phyloP scores from a whole-genome alignment of 2,888 invertebrate species.

The Stenolophus ochropezus region DNA sequence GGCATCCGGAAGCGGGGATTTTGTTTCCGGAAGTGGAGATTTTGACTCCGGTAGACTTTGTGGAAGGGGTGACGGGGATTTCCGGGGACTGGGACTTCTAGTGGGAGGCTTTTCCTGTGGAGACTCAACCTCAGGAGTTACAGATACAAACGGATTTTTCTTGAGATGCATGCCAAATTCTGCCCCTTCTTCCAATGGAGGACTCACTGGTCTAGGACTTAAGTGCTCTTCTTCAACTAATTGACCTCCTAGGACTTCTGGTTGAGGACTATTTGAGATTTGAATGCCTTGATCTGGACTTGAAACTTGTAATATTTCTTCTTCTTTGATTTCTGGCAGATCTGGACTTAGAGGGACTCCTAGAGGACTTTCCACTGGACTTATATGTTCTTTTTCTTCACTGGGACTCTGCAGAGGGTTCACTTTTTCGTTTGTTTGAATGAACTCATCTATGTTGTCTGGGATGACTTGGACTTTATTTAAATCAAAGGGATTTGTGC shows the following conservation, averaged over 20 bases:
- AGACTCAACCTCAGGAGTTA: too few relatives aligned
- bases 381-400: background rate
- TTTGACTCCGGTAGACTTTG: background rate
- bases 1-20: constrained; percentile 45
- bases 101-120: background rate
- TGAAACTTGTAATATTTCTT: too few relatives aligned
- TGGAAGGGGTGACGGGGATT: background rate
- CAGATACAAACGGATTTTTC: too few relatives aligned
- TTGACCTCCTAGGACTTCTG: background rate
- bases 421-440: constrained; percentile 10
- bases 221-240: too few relatives aligned
- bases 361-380: background rate
- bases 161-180: too few relatives aligned
- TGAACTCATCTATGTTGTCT: constrained; percentile 73
- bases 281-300: too few relatives aligned
- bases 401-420: background rate
- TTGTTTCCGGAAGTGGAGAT: constrained; percentile 12
- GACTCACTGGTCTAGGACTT: too few relatives aligned
- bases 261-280: too few relatives aligned
- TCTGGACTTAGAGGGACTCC: constrained; percentile 15
- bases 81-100: constrained; percentile 49
- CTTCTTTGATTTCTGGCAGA: background rate
- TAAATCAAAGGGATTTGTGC: constrained; percentile 75
- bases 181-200: too few relatives aligned
- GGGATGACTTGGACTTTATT: constrained; percentile 78